Evolutionary conservation across 2,113 vertebrate species (phyloP).

Genomic region (Misgurnus anguillicaudatus): DNA sequence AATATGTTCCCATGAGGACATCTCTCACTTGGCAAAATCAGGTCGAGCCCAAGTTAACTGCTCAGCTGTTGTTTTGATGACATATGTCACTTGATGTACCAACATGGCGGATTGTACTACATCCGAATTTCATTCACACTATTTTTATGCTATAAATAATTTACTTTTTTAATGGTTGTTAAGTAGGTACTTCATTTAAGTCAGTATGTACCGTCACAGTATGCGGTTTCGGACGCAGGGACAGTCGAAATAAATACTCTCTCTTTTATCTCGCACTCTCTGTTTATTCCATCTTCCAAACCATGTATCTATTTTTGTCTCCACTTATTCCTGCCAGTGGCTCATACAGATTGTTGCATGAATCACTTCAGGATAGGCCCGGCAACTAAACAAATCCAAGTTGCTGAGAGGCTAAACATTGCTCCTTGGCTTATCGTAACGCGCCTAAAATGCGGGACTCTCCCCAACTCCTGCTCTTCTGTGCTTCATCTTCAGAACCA

Average conservation of each 20-base stretch:
- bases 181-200: too few relatives aligned
- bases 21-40: too few relatives aligned
- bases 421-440: constrained; percentile 63
- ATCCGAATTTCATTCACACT: too few relatives aligned
- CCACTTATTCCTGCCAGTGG: constrained; percentile 52
- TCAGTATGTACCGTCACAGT: too few relatives aligned
- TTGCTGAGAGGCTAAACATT: constrained; percentile 68
- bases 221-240: too few relatives aligned
- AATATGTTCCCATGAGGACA: too few relatives aligned
- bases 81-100: too few relatives aligned
- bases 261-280: constrained; percentile 11
- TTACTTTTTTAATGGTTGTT: too few relatives aligned
- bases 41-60: too few relatives aligned
- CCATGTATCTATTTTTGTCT: constrained; percentile 60
- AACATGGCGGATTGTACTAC: too few relatives aligned
- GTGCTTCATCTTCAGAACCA: constrained; percentile 40
- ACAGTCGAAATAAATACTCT: constrained; percentile 44
- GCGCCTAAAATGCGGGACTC: constrained; percentile 57
- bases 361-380: constrained; percentile 61
- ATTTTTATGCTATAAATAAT: too few relatives aligned
- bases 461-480: constrained; percentile 36
- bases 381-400: constrained; percentile 72
- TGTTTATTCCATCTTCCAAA: constrained; percentile 1
- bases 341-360: constrained; percentile 45
- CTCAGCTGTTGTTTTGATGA: too few relatives aligned